phyloP scores from a whole-genome alignment of 2,113 vertebrate genomes.

The Taxidea taxus region DNA sequence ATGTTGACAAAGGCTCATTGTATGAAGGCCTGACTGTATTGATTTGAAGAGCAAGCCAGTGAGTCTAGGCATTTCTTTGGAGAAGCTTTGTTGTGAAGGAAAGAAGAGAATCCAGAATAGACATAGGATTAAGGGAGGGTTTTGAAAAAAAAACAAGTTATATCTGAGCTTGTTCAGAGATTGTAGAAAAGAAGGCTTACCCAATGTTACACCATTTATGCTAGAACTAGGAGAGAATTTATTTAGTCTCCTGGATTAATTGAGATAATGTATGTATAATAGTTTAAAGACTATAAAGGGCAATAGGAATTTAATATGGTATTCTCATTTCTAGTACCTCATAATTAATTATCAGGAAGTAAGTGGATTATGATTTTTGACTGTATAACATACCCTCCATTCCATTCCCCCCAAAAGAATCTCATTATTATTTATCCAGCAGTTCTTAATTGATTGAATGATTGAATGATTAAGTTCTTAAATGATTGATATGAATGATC shows the following conservation, averaged over 20 bases:
- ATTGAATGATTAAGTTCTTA: neutral
- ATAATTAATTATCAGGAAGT: neutral
- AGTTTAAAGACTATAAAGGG: constrained; percentile 22
- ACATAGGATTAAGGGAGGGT: neutral
- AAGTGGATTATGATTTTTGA: neutral
- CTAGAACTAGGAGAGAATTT: constrained; percentile 31
- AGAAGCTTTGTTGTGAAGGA: neutral
- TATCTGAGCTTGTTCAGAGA: constrained; percentile 21
- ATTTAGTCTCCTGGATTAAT: neutral
- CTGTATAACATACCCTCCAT: neutral
- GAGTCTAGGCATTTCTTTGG: neutral
- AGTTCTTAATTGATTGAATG: neutral
- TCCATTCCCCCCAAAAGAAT: neutral
- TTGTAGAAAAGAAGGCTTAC: neutral
- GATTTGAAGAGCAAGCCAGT: neutral
- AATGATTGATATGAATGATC: neutral
- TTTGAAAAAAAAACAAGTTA: neutral
- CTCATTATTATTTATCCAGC: neutral
- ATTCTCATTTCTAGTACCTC: neutral
- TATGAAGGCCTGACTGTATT: neutral
- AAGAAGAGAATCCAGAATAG: neutral
- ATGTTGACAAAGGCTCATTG: neutral
- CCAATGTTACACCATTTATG: neutral
- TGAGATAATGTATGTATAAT: neutral
- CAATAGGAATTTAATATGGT: neutral